Evolutionary conservation across 2,113 vertebrate genomes (phyloP), one percentile per base, ranked within the genome.

Genomic region (Neomonachus schauinslandi): DNA sequence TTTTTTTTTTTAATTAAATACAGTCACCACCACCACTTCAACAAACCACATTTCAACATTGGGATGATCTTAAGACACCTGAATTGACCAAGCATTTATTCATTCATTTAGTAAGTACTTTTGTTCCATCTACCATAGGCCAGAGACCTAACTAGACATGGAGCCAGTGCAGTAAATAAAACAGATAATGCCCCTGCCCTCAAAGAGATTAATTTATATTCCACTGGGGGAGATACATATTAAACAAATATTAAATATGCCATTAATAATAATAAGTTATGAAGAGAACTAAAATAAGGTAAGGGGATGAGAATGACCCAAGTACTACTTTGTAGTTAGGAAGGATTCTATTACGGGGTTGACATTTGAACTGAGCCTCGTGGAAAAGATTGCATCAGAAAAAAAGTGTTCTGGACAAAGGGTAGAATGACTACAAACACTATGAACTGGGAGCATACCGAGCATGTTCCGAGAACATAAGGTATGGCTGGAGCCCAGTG

Each of bases 211-310:
- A 91, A 93, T 96, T 95, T 97, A 89, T 92, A 91, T 87, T 96
- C 90, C 51, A n/a, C 4, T 55, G 22, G 19, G 5, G 13, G 42
- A 77, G 16, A 90, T 84, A 91, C 77, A 90, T 91, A 87, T 91
- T 91, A 88, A 95, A 90, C 18, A 95, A 92, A 97, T 94, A 97
- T 81, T 97, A 94, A 97, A 57, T 77, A 82, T 89, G 4, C 1
- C 82, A 96, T 95, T 95, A 96, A 96, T 92, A 94, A 51, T 90
- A 94, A 49, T 95, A 96, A 96, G 24, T 89, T 86, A 83, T 83
- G 31, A 95, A 69, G 12, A 84, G 80, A 86, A 57, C 11, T 65
- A 88, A 91, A 95, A 80, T 49, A 91, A 80, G 16, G 21, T 39
- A 83, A 84, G 3, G 11, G 46, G 14, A 82, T 46, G 65, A 88